Percentiles rank a stretch among this genome's conserved stretches.
Evolutionary conservation across 1,140 invertebrate genomes (phyloP).

Genomic region (Anoplophora glabripennis): DNA sequence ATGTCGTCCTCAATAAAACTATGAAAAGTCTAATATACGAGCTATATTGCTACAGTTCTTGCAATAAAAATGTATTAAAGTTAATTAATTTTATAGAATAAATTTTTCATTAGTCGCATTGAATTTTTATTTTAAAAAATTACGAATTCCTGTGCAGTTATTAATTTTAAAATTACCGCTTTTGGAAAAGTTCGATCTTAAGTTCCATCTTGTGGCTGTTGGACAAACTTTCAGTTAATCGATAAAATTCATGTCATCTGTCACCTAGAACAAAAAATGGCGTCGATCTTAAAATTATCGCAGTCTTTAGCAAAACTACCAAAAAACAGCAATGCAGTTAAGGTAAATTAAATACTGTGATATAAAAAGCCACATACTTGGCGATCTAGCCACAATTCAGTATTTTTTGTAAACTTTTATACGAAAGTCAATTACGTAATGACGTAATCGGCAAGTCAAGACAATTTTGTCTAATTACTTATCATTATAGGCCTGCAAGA

Average conservation of each 20-base stretch:
- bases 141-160: too few relatives aligned
- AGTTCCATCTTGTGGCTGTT: too few relatives aligned
- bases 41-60: constrained; percentile 29
- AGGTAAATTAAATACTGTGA: constrained; percentile 37
- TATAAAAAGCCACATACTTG: background rate
- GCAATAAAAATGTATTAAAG: constrained; percentile 30
- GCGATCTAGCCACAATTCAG: background rate
- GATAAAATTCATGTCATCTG: too few relatives aligned
- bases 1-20: constrained; percentile 17
- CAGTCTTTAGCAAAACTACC: constrained; percentile 46
- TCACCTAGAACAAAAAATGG: constrained; percentile 36
- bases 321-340: constrained; percentile 38
- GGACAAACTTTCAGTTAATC: too few relatives aligned
- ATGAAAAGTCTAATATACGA: constrained; percentile 24
- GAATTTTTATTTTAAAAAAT: background rate
- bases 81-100: constrained; percentile 25
- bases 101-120: background rate
- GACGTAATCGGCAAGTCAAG: too few relatives aligned
- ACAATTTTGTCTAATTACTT: background rate
- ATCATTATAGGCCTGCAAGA: constrained; percentile 45
- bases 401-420: too few relatives aligned
- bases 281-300: constrained; percentile 47
- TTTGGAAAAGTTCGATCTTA: too few relatives aligned
- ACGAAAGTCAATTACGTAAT: too few relatives aligned
- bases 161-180: too few relatives aligned